Percentiles rank a stretch among this genome's conserved stretches.
These are phyloP conservation scores for Cetonia aurata DNA, from an alignment of 2,888 invertebrate species.

Conservation along the genomic window DNA sequence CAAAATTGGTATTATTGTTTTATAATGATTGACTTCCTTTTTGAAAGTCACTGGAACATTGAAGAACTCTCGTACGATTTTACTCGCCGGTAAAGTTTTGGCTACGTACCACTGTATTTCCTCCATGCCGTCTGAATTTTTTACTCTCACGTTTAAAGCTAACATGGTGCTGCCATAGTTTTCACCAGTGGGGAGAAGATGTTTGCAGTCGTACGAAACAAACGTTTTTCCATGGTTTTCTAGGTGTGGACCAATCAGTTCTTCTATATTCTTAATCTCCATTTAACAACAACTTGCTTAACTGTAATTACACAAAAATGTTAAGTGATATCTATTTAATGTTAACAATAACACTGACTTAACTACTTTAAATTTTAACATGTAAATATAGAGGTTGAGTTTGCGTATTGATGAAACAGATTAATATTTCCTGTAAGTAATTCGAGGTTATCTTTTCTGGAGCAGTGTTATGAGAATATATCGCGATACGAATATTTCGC, in stretches of 20 bases:
- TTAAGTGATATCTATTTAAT: too few species aligned
- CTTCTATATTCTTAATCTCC: conserved; percentile 20
- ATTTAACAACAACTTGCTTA: too few species aligned
- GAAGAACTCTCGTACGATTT: conserved; percentile 66
- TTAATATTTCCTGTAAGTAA: too few species aligned
- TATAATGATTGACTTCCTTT: conserved; percentile 69
- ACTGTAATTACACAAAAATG: too few species aligned
- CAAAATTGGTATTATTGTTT: conserved; percentile 65
- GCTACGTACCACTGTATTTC: conserved; percentile 67
- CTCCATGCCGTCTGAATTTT: conserved; percentile 47
- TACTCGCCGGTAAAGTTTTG: conserved; percentile 69
- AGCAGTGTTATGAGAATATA: too few species aligned
- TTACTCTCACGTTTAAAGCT: conserved; percentile 58
- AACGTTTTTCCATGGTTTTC: not conserved
- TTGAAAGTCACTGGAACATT: conserved; percentile 67
- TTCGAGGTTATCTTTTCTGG: too few species aligned
- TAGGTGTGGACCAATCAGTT: conserved; percentile 12
- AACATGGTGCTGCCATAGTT: conserved; percentile 73
- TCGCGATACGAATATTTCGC: too few species aligned
- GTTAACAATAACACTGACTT: too few species aligned
- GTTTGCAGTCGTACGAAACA: conserved; percentile 57
- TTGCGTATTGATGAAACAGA: too few species aligned
- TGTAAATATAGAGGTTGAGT: too few species aligned
- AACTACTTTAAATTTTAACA: too few species aligned
- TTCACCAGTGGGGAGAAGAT: conserved; percentile 69